Evolutionary conservation across 1,140 invertebrate genomes (phyloP), one percentile per base, ranked within the genome.

Genomic region (Orussus abietinus): DNA sequence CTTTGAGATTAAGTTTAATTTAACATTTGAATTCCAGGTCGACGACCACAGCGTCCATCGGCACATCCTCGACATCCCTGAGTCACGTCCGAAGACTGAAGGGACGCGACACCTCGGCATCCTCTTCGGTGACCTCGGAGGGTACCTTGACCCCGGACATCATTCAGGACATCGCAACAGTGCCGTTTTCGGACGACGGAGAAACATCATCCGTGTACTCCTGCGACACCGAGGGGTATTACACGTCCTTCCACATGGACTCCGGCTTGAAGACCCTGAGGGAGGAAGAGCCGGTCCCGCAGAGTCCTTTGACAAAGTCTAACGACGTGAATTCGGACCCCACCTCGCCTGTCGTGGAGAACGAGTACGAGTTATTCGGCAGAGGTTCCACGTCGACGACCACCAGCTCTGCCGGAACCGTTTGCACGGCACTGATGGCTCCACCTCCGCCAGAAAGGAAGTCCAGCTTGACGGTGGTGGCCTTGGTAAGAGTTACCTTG

Each of bases 171-270:
- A 83, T 85, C 42, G 75, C 79, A 33, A 81, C 83, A 40, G 76
- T 86, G 6, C 76, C 77, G 21, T 79, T 78, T 59, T 76, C 82
- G 42, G 87, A 91, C 64, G 91, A 95, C 59, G 84, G 88, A 25
- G 92, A 94, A 68, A 92, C 86, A 3, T 91, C 88, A 56, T 95
- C 92, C 0, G 89, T 92, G 30, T 96, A 94, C 69, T 95, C 92
- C 4, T 92, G 92, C 57, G 94, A 97, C 63, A 94, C 92, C 9
- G 94, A 96, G 69, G 93, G 94, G 7, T 97, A 96, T 66, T 97
- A 96, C 66, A 97, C 94, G 0, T 96, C 92, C 7, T 96, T 97
- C 75, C 92, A 96, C 64, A 85, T 93, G 76, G 94, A 97, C 67
- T 94, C 90, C 39, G 94, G 93, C 2, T 66, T 96, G 29, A 91